phyloP scores from a whole-genome alignment of 2,888 invertebrate species.

The Scrobipalpa atriplicella region DNA sequence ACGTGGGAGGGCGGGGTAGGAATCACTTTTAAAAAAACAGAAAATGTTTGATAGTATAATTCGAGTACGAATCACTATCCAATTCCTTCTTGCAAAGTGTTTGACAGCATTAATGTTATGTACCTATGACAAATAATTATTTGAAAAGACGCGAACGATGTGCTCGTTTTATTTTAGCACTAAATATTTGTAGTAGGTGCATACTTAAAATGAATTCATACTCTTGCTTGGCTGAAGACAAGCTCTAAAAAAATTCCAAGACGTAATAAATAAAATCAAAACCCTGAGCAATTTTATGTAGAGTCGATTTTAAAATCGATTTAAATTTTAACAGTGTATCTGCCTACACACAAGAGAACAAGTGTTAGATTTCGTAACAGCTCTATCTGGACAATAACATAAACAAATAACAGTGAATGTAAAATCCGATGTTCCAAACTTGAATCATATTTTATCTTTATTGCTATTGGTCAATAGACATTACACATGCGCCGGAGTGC shows the following conservation, averaged over 20 bases:
- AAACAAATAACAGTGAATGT: conserved; percentile 16
- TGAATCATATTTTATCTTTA: conserved; percentile 16
- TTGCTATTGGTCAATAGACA: conserved; percentile 1
- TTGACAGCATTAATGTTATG: too few species aligned
- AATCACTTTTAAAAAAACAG: neutral
- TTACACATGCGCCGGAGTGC: conserved; percentile 1
- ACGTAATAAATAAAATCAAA: too few species aligned
- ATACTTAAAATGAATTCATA: too few species aligned
- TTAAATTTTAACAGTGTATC: neutral
- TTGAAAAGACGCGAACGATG: too few species aligned
- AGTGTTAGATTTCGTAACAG: neutral
- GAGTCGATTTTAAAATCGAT: neutral
- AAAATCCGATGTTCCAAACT: neutral
- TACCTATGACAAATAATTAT: too few species aligned
- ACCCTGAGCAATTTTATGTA: too few species aligned
- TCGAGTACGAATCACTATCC: too few species aligned
- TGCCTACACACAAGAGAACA: neutral
- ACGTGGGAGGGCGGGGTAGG: neutral
- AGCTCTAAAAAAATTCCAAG: too few species aligned
- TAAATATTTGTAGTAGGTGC: too few species aligned
- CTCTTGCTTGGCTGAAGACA: too few species aligned
- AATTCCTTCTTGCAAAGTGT: neutral
- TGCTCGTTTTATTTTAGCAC: too few species aligned
- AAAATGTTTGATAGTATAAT: neutral
- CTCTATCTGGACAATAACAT: conserved; percentile 7